Evolutionary conservation across 2,888 invertebrate species (phyloP).

Genomic region (Gibbula magus): DNA sequence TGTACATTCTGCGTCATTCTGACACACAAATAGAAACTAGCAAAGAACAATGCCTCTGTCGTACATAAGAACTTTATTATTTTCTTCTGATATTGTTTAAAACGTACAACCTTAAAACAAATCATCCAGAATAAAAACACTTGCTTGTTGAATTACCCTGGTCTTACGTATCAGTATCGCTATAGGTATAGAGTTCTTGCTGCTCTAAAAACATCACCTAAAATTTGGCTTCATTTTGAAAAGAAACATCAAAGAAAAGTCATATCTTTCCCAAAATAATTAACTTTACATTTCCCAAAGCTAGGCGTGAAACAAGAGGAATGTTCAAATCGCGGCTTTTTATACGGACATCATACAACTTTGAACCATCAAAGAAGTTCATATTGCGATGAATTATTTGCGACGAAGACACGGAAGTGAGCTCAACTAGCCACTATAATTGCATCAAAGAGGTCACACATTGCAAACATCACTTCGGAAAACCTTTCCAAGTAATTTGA

Average conservation of each 20-base stretch:
- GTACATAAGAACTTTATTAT: background rate
- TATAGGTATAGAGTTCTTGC: too few species aligned
- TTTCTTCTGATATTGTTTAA: background rate
- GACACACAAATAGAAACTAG: background rate
- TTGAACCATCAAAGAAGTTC: conserved; percentile 12
- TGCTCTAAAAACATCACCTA: too few species aligned
- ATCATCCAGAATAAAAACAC: too few species aligned
- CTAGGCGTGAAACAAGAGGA: too few species aligned
- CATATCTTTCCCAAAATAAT: too few species aligned
- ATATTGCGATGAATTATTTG: background rate
- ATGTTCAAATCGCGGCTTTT: too few species aligned
- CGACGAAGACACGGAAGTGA: background rate
- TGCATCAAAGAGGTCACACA: conserved; percentile 20
- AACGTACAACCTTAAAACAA: background rate
- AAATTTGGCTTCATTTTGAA: too few species aligned
- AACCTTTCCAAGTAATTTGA: background rate
- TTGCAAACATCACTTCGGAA: background rate
- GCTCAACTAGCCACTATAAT: conserved; percentile 10
- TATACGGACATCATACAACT: background rate
- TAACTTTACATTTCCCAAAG: too few species aligned
- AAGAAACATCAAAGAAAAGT: too few species aligned
- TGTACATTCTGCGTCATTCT: background rate
- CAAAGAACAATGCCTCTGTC: background rate
- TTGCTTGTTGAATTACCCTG: too few species aligned
- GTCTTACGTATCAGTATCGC: too few species aligned